These are phyloP conservation scores for Trichonephila inaurata DNA, from an alignment of 1,140 invertebrate genomes.

Conservation along the genomic window DNA sequence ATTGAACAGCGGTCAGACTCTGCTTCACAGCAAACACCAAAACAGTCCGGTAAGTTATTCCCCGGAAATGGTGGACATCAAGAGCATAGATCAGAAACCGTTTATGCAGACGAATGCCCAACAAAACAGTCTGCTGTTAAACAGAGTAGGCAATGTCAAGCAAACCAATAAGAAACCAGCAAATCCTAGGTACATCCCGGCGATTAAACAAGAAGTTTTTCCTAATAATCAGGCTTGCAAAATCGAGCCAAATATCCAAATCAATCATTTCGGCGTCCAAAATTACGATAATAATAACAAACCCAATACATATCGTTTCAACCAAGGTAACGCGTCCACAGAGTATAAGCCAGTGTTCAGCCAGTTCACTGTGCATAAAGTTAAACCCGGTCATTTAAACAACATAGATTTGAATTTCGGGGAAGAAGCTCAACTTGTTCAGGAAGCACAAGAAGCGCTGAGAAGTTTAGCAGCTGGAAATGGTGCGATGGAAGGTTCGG, in stretches of 20 bases:
- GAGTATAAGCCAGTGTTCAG: not conserved
- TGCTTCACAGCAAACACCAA: not conserved
- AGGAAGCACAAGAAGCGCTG: conserved; percentile 91
- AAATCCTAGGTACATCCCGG: not conserved
- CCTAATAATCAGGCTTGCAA: conserved; percentile 7
- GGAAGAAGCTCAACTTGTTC: conserved; percentile 89
- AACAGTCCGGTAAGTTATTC: not conserved
- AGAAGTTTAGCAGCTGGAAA: conserved; percentile 87
- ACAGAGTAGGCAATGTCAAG: not conserved
- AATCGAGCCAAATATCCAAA: not conserved
- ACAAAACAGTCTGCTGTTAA: conserved; percentile 20
- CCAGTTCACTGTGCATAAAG: conserved; percentile 26
- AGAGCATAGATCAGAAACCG: not conserved
- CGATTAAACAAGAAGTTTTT: not conserved
- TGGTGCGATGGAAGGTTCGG: conserved; percentile 78
- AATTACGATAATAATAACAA: not conserved
- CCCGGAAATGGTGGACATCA: not conserved
- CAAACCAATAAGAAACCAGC: conserved; percentile 11
- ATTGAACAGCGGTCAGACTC: not conserved
- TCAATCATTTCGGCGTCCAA: not conserved
- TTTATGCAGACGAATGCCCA: not conserved
- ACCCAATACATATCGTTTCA: not conserved
- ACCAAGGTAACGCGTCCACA: not conserved
- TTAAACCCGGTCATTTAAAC: conserved; percentile 1
- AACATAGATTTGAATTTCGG: conserved; percentile 81